Conservation (phyloP, 2,888 invertebrate species). For the Cacoxenus indagator region DNA sequence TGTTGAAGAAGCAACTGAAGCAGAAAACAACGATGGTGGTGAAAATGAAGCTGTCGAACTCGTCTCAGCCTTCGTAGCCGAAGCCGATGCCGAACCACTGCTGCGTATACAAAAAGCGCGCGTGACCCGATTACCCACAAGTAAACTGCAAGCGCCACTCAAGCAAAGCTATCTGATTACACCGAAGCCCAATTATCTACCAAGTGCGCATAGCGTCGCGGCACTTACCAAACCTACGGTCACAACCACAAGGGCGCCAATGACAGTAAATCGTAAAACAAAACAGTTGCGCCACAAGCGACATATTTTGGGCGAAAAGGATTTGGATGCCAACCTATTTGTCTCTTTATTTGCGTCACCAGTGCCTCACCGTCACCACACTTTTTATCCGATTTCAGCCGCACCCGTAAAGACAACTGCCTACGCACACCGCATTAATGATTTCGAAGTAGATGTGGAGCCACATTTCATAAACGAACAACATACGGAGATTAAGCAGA, state of each 20-base stretch:
- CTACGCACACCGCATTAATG: conserved; percentile 48
- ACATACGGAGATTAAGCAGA: conserved; percentile 50
- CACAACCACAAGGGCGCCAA: conserved; percentile 46
- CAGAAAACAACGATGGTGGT: neutral
- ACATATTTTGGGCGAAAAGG: conserved; percentile 57
- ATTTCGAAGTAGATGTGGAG: conserved; percentile 51
- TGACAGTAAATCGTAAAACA: conserved; percentile 8
- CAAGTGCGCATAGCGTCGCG: conserved; percentile 44
- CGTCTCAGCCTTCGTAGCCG: conserved; percentile 59
- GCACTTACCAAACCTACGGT: conserved; percentile 1
- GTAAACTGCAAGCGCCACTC: conserved; percentile 60
- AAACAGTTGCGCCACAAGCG: conserved; percentile 48
- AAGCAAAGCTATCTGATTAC: conserved; percentile 51
- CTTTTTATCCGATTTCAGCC: conserved; percentile 34
- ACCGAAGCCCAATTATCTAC: conserved; percentile 51
- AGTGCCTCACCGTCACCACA: conserved; percentile 39
- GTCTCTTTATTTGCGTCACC: conserved; percentile 55
- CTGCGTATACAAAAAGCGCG: conserved; percentile 60
- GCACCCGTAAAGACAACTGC: conserved; percentile 29
- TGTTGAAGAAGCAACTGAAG: conserved; percentile 42
- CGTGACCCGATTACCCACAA: conserved; percentile 54
- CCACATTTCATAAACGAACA: conserved; percentile 49
- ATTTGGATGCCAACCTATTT: conserved; percentile 60
- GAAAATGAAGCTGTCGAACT: conserved; percentile 58
- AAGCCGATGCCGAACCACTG: conserved; percentile 55